Conservation (phyloP, 2,113 vertebrate genomes). For the Tyrannus savana region DNA sequence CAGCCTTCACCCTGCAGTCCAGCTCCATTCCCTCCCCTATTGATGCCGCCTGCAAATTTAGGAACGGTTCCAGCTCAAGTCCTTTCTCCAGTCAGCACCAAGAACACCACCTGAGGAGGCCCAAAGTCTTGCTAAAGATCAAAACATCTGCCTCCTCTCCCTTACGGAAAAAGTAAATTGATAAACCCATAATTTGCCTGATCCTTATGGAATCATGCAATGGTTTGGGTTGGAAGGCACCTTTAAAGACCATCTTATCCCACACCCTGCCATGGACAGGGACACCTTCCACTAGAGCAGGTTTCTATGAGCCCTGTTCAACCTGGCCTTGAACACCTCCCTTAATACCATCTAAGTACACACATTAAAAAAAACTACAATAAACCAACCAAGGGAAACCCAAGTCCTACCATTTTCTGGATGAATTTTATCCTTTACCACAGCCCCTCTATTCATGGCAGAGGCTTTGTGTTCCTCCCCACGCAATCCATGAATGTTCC, state of each 20-base stretch:
- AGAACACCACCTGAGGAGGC: fast-evolving
- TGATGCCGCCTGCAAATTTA: neutral
- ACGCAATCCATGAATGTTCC: fast-evolving
- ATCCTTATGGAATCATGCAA: too few relatives aligned
- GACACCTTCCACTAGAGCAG: neutral
- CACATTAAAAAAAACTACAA: neutral
- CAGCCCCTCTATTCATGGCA: fast-evolving
- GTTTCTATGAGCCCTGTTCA: neutral
- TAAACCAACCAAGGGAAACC: neutral
- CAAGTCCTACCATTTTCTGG: neutral
- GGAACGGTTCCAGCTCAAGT: neutral
- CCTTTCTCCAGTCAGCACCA: neutral
- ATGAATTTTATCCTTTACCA: neutral
- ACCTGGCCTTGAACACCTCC: neutral
- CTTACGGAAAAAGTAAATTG: fast-evolving
- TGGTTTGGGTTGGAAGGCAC: neutral
- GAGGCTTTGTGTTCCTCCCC: neutral
- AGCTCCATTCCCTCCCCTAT: neutral
- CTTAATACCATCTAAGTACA: fast-evolving
- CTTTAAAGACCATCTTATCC: neutral
- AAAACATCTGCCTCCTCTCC: neutral
- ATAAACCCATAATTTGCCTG: fast-evolving
- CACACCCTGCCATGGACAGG: neutral
- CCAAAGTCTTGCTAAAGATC: neutral
- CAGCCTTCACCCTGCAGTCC: neutral